phyloP scores from a whole-genome alignment of 2,888 invertebrate species.

The Anorthoa munda region DNA sequence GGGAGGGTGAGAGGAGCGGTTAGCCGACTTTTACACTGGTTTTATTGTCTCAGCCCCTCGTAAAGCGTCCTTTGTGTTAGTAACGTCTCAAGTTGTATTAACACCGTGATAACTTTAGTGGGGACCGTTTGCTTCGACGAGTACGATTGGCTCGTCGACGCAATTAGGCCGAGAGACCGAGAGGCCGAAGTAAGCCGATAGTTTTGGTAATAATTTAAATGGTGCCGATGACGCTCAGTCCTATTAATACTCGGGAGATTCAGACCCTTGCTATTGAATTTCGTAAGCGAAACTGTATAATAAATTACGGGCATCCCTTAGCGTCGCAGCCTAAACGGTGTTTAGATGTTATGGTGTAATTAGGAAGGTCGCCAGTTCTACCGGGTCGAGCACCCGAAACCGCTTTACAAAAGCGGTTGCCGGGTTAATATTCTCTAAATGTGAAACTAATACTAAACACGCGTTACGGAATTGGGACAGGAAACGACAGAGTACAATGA shows the following conservation, averaged over 20 bases:
- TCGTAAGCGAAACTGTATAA: conserved; percentile 81
- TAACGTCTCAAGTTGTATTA: conserved; percentile 88
- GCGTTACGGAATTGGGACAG: conserved; percentile 60
- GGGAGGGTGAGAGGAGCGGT: conserved; percentile 81
- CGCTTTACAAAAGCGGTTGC: conserved; percentile 66
- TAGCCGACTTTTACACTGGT: conserved; percentile 88
- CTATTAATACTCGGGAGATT: conserved; percentile 81
- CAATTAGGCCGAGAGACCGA: conserved; percentile 81
- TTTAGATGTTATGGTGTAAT: conserved; percentile 82
- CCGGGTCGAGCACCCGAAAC: conserved; percentile 68
- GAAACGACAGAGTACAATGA: conserved; percentile 64
- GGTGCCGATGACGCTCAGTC: conserved; percentile 78
- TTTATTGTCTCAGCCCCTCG: conserved; percentile 88
- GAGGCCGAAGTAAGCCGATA: conserved; percentile 80
- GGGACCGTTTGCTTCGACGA: conserved; percentile 64
- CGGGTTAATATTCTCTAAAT: conserved; percentile 71
- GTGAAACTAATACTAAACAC: conserved; percentile 63
- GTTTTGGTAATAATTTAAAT: conserved; percentile 88
- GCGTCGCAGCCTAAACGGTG: conserved; percentile 77
- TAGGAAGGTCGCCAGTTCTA: conserved; percentile 76
- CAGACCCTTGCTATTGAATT: conserved; percentile 87
- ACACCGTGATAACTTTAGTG: conserved; percentile 86
- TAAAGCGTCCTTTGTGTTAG: conserved; percentile 85
- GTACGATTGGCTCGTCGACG: conserved; percentile 76
- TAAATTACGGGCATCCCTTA: conserved; percentile 83